Evolutionary conservation across 2,888 invertebrate species (phyloP).

Genomic region (Cacoxenus indagator): DNA sequence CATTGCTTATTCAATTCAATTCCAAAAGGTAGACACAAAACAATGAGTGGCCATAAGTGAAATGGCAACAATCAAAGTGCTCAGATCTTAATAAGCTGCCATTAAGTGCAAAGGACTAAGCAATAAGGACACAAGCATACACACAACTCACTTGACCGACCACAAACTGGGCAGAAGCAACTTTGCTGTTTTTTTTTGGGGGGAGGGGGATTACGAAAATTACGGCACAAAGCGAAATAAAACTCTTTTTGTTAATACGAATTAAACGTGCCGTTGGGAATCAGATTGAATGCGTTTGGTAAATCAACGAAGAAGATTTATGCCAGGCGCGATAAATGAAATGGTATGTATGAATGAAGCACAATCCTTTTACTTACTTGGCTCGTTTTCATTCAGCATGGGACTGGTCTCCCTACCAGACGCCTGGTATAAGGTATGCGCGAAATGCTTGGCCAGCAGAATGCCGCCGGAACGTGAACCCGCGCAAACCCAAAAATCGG

Average conservation of each 20-base stretch:
- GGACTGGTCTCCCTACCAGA: constrained; percentile 76
- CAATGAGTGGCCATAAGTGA: constrained; percentile 60
- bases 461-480: constrained; percentile 72
- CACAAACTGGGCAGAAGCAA: constrained; percentile 39
- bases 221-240: constrained; percentile 8
- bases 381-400: constrained; percentile 72
- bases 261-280: constrained; percentile 55
- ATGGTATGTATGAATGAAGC: not conserved
- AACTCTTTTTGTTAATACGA: constrained; percentile 25
- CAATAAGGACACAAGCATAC: constrained; percentile 32
- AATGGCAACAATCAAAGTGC: constrained; percentile 43
- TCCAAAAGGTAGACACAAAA: constrained; percentile 33
- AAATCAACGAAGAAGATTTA: constrained; percentile 44
- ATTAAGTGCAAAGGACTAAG: constrained; percentile 42
- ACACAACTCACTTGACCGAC: constrained; percentile 42
- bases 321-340: constrained; percentile 29
- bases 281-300: not conserved
- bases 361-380: constrained; percentile 59
- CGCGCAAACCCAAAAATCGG: constrained; percentile 75
- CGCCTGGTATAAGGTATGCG: constrained; percentile 74
- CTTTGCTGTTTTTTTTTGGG: no score
- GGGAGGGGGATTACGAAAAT: not conserved
- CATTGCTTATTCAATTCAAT: constrained; percentile 8
- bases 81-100: constrained; percentile 59
- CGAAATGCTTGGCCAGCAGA: constrained; percentile 76